Evolutionary conservation across 2,888 invertebrate species (phyloP).

Genomic region (Amblyjoppa proteus): DNA sequence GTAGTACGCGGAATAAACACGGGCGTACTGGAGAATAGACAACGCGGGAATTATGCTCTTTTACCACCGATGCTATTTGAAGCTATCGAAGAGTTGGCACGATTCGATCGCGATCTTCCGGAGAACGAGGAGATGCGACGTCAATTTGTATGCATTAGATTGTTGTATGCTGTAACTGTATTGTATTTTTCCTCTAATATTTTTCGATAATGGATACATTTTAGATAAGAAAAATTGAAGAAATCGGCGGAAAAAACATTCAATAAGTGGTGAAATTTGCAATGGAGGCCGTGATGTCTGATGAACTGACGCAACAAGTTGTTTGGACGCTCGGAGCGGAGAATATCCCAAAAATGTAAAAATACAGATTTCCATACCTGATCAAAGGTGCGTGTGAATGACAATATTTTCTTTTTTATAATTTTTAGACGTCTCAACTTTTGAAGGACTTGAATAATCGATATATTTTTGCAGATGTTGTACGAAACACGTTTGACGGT

Average conservation of each 20-base stretch:
- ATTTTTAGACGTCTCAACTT: neutral
- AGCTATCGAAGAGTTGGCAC: neutral
- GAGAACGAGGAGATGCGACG: conserved; percentile 27
- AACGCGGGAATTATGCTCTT: neutral
- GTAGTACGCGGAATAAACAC: no score
- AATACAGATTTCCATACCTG: conserved; percentile 5
- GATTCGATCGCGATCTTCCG: conserved; percentile 3
- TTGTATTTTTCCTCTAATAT: neutral
- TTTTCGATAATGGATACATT: conserved; percentile 4
- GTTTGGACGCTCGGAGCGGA: conserved; percentile 34
- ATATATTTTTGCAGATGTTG: conserved; percentile 1
- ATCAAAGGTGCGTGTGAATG: conserved; percentile 5
- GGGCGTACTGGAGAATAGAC: no score
- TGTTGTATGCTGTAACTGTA: neutral
- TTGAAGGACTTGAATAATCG: neutral
- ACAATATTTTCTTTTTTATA: neutral
- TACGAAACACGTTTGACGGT: neutral
- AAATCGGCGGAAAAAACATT: conserved; percentile 1
- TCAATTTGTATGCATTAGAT: conserved; percentile 18
- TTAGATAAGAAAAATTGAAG: conserved; percentile 26
- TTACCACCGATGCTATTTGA: conserved; percentile 27
- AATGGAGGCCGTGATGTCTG: conserved; percentile 22
- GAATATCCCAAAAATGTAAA: conserved; percentile 13
- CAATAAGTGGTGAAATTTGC: conserved; percentile 24
- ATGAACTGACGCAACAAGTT: conserved; percentile 13